These are phyloP conservation scores for Protophormia terraenovae DNA, from an alignment of 2,888 invertebrate species.

Conservation along the genomic window DNA sequence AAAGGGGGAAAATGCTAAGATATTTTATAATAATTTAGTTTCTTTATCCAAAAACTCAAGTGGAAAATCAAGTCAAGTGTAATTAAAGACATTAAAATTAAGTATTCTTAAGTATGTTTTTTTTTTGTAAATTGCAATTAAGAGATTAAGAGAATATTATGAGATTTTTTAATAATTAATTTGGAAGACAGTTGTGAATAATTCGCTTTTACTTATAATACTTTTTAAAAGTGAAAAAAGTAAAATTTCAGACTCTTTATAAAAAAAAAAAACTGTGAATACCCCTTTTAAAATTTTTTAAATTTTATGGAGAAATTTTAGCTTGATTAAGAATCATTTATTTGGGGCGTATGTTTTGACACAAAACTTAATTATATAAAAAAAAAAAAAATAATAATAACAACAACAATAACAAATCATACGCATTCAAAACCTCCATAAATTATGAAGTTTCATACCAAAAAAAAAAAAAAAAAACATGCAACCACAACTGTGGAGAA, in stretches of 20 bases:
- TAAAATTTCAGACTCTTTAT: background rate
- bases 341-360: constrained; percentile 55
- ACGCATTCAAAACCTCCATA: constrained; percentile 34
- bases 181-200: background rate
- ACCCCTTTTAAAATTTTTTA: background rate
- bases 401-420: constrained; percentile 12
- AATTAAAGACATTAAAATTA: constrained; percentile 22
- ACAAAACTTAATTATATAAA: constrained; percentile 20
- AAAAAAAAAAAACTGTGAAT: no score
- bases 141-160: background rate
- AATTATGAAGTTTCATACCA: constrained; percentile 42
- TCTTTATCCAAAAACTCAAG: background rate
- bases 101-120: background rate
- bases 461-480: constrained; percentile 16
- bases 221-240: no score
- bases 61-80: constrained; percentile 31
- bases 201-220: background rate
- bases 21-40: background rate
- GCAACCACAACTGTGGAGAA: constrained; percentile 14
- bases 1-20: background rate
- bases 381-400: background rate
- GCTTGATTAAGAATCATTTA: constrained; percentile 34
- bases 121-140: background rate
- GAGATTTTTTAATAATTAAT: background rate
- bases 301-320: background rate